A percentile compares a stretch with the other conserved stretches of the same genome.
Evolutionary conservation across 2,888 invertebrate genomes (phyloP).

Genomic region (Rhagonycha lutea): DNA sequence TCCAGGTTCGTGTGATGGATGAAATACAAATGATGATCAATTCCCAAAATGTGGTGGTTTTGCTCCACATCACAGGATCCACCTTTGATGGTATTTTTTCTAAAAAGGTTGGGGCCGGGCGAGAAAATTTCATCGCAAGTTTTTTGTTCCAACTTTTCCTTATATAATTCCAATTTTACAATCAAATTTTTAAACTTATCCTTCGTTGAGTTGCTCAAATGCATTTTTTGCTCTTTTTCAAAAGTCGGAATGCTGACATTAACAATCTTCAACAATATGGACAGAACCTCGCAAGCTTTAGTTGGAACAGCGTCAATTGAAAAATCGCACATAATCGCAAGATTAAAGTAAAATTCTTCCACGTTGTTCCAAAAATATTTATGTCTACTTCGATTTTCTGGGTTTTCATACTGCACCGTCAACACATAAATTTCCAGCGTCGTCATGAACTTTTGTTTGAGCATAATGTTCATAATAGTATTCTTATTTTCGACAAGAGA

Average conservation of each 20-base stretch:
- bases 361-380: slow-evolving; percentile 36
- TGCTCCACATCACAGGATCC: too few species aligned
- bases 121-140: too few species aligned
- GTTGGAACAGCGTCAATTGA: slow-evolving; percentile 48
- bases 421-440: slow-evolving; percentile 35
- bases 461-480: slow-evolving; percentile 31
- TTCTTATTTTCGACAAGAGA: slow-evolving; percentile 33
- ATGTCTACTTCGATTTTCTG: slow-evolving; percentile 23
- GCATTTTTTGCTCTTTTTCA: slow-evolving; percentile 28
- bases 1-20: slow-evolving; percentile 65
- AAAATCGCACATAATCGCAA: slow-evolving; percentile 42
- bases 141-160: slow-evolving; percentile 34
- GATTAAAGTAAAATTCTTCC: slow-evolving; percentile 38
- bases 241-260: slow-evolving; percentile 35
- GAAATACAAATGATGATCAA: slow-evolving; percentile 70
- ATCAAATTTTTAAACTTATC: slow-evolving; percentile 49
- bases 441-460: slow-evolving; percentile 33
- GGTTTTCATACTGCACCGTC: slow-evolving; percentile 29
- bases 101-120: too few species aligned
- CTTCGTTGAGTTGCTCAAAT: slow-evolving; percentile 48
- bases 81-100: too few species aligned
- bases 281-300: slow-evolving; percentile 44
- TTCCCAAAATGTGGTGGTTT: slow-evolving; percentile 63
- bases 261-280: slow-evolving; percentile 39
- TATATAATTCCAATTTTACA: slow-evolving; percentile 43